Conservation (phyloP, 2,888 invertebrate species). For the Andrena fulva region DNA sequence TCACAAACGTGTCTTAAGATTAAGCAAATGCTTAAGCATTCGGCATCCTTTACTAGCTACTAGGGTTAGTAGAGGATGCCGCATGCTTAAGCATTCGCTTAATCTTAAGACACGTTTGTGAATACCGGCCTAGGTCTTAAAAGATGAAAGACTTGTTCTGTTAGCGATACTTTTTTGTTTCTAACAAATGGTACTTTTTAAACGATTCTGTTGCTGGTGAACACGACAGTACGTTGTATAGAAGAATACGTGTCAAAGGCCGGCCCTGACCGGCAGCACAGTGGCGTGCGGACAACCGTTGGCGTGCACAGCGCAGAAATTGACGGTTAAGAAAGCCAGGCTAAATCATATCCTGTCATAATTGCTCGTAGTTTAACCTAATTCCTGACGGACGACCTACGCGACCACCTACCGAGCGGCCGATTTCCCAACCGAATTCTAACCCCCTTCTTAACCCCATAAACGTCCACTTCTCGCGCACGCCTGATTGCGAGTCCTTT, state of each 20-base stretch:
- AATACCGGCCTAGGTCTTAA: no score
- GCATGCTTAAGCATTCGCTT: no score
- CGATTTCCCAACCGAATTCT: constrained; percentile 36
- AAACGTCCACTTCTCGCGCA: not conserved
- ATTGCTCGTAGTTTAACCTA: constrained; percentile 79
- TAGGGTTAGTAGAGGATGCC: no score
- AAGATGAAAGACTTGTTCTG: not conserved
- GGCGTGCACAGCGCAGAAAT: constrained; percentile 71
- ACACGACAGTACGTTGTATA: constrained; percentile 23
- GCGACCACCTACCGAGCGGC: constrained; percentile 45
- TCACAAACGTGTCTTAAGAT: no score
- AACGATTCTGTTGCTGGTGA: not conserved
- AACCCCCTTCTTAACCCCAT: constrained; percentile 21
- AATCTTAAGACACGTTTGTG: no score
- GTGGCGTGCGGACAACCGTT: constrained; percentile 70
- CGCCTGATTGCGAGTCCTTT: not conserved
- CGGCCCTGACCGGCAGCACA: constrained; percentile 74
- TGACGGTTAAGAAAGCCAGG: constrained; percentile 77
- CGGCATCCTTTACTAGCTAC: no score
- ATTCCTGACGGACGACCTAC: constrained; percentile 71
- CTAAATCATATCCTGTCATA: constrained; percentile 81
- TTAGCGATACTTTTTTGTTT: not conserved
- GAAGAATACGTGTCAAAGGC: constrained; percentile 76
- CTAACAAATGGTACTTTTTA: not conserved
- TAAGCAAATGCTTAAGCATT: no score